A percentile compares a stretch with the other conserved stretches of the same genome.
Conservation (phyloP, 2,888 invertebrate genomes). For the Ectobius pallidus region DNA sequence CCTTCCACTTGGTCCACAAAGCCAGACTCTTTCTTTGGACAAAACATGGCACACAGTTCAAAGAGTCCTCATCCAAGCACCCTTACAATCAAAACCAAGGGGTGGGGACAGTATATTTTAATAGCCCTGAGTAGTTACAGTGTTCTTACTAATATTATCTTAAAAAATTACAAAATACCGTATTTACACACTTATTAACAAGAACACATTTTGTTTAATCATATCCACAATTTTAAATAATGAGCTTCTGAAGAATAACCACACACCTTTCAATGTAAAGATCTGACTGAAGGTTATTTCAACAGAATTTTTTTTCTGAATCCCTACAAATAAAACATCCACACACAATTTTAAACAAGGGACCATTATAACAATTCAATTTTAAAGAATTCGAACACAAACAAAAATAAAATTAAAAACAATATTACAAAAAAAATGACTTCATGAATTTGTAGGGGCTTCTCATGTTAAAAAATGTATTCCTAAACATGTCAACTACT, state of each 20-base stretch:
- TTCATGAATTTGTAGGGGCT: background rate
- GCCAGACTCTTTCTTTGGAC: too few species aligned
- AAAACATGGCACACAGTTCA: too few species aligned
- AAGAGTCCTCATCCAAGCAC: background rate
- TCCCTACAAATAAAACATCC: background rate
- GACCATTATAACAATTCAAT: too few species aligned
- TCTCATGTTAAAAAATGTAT: background rate
- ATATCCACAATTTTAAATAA: background rate
- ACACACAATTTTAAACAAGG: background rate
- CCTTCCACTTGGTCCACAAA: too few species aligned
- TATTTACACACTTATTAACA: slow-evolving; percentile 21
- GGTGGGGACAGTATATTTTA: background rate
- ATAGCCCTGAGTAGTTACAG: slow-evolving; percentile 31
- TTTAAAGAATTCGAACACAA: background rate
- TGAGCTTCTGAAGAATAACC: background rate
- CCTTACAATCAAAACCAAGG: background rate
- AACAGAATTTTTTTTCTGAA: background rate
- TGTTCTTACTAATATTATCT: slow-evolving; percentile 7
- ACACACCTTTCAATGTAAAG: background rate
- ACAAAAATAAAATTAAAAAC: background rate
- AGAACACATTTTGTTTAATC: background rate
- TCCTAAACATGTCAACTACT: background rate
- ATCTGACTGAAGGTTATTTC: background rate
- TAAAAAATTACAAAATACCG: slow-evolving; percentile 25
- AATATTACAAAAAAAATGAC: background rate